These are phyloP conservation scores for Himalopsyche phryganea DNA, from an alignment of 1,140 invertebrate genomes.

Conservation along the genomic window DNA sequence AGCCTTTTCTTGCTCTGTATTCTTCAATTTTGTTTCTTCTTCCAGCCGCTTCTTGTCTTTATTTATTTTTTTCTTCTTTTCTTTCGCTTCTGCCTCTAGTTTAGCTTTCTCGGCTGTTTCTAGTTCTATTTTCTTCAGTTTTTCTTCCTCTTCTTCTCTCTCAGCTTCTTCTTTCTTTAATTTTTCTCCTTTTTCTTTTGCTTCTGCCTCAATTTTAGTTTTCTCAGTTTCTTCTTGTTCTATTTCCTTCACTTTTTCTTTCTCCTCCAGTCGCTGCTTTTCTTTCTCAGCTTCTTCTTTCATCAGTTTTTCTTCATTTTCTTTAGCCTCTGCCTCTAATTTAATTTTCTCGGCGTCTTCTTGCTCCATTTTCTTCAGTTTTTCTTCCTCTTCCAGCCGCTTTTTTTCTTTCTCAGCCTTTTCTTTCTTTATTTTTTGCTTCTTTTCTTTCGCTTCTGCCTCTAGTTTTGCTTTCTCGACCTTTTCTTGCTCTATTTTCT, in stretches of 20 bases:
- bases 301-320: constrained; percentile 31
- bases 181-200: not conserved
- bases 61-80: constrained; percentile 20
- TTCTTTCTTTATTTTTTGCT: constrained; percentile 5
- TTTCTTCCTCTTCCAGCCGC: constrained; percentile 14
- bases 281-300: constrained; percentile 20
- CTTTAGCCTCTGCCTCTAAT: not conserved
- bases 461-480: constrained; percentile 20
- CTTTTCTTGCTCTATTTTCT: constrained; percentile 22
- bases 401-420: constrained; percentile 7
- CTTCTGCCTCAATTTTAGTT: not conserved
- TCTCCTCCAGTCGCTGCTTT: constrained; percentile 6
- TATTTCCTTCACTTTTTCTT: constrained; percentile 4
- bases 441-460: constrained; percentile 24
- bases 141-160: constrained; percentile 7
- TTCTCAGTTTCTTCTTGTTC: constrained; percentile 4
- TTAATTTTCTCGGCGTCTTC: constrained; percentile 1
- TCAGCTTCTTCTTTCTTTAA: not conserved
- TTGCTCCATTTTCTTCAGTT: constrained; percentile 11
- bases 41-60: constrained; percentile 32
- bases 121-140: not conserved
- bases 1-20: constrained; percentile 27
- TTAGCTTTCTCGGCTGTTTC: not conserved
- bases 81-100: constrained; percentile 18
- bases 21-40: constrained; percentile 36